Percentiles rank a stretch among this genome's conserved stretches.
These are phyloP conservation scores for Cantharis lateralis DNA, from an alignment of 2,888 invertebrate genomes.

Conservation along the genomic window DNA sequence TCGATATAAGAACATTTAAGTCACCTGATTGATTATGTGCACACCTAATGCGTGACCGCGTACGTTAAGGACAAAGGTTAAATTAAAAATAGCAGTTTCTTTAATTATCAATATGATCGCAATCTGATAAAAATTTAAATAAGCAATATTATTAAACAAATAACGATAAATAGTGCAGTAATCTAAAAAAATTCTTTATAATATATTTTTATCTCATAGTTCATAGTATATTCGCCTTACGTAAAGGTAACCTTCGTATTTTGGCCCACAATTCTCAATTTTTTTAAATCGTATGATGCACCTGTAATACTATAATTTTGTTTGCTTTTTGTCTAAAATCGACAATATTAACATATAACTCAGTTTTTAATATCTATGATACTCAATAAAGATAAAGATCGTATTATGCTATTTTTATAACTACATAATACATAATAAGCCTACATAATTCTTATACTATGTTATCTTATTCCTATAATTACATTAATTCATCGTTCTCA, in stretches of 20 bases:
- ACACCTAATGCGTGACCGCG: neutral
- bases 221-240: neutral
- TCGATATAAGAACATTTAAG: neutral
- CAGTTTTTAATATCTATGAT: too few species aligned
- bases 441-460: too few species aligned
- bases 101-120: neutral
- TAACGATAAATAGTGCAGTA: neutral
- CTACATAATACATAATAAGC: too few species aligned
- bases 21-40: neutral
- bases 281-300: neutral
- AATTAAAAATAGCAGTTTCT: neutral
- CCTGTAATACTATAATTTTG: neutral
- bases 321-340: neutral
- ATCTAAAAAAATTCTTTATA: neutral
- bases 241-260: neutral
- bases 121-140: neutral
- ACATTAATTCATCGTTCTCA: too few species aligned
- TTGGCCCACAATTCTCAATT: neutral
- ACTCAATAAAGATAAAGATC: too few species aligned
- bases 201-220: neutral
- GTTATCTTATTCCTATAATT: too few species aligned
- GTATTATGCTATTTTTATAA: too few species aligned
- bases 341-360: too few species aligned
- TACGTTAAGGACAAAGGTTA: neutral
- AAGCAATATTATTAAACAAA: neutral